These are phyloP conservation scores for Poicephalus meyeri DNA, from an alignment of 2,113 vertebrate genomes.

Conservation along the genomic window DNA sequence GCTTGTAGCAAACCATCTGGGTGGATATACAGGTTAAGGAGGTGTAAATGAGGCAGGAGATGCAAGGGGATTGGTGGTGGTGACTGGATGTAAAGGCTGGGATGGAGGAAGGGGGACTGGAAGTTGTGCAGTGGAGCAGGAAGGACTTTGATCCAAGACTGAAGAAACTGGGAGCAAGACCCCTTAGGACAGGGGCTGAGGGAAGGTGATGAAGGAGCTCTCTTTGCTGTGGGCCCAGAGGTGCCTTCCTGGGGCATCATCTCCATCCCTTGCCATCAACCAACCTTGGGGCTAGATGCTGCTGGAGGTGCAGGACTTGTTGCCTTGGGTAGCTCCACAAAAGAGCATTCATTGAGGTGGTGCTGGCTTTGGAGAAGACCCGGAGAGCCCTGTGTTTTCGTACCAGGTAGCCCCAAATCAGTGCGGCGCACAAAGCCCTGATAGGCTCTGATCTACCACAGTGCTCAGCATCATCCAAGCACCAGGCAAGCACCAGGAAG, in stretches of 20 bases:
- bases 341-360: not conserved
- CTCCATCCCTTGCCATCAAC: not conserved
- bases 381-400: rapidly evolving
- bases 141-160: not conserved
- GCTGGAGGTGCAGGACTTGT: not conserved
- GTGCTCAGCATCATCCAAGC: not conserved
- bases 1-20: not conserved
- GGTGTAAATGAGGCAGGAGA: not conserved
- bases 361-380: not conserved
- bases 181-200: not conserved
- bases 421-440: not conserved
- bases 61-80: not conserved
- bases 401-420: not conserved
- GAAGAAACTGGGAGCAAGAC: not conserved
- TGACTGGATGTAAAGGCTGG: not conserved
- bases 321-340: not conserved
- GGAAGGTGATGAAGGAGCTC: not conserved
- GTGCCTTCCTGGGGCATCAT: not conserved
- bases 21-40: not conserved
- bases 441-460: rapidly evolving
- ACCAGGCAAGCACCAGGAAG: not conserved
- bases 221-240: not conserved
- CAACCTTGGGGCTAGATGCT: not conserved
- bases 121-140: not conserved
- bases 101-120: not conserved